Conservation (phyloP, 2,113 vertebrate genomes). For the Glaucidium brasilianum region DNA sequence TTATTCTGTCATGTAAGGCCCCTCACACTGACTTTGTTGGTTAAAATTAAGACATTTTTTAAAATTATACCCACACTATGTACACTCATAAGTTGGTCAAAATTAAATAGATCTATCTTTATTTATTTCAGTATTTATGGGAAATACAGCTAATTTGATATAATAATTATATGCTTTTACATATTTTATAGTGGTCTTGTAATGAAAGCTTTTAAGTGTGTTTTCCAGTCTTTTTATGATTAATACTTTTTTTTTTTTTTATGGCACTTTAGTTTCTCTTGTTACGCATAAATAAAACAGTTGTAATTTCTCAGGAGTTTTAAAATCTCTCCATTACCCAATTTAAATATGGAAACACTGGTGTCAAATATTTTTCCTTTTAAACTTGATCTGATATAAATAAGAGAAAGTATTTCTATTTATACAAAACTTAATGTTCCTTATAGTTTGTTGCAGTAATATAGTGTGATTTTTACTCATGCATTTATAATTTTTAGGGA, state of each 20-base stretch:
- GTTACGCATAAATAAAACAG: not conserved
- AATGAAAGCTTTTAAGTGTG: not conserved
- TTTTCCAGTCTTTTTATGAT: not conserved
- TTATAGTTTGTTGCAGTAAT: not conserved
- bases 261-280: not conserved
- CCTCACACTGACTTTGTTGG: not conserved
- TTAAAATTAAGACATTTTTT: not conserved
- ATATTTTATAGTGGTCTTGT: not conserved
- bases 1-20: not conserved
- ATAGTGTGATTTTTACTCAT: not conserved
- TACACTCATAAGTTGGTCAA: not conserved
- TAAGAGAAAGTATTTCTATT: not conserved
- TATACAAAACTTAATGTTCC: not conserved
- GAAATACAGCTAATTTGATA: not conserved
- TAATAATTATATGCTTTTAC: not conserved
- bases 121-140: not conserved
- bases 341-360: not conserved
- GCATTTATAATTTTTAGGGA: conserved; percentile 71
- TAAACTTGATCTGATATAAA: not conserved
- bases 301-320: not conserved
- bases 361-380: not conserved
- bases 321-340: not conserved
- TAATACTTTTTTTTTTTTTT: not conserved
- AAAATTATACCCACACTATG: not conserved
- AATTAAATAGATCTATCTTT: not conserved